Base-by-base conservation (phyloP, 2,113 vertebrate genomes). In the Lepisosteus oculatus region DNA sequence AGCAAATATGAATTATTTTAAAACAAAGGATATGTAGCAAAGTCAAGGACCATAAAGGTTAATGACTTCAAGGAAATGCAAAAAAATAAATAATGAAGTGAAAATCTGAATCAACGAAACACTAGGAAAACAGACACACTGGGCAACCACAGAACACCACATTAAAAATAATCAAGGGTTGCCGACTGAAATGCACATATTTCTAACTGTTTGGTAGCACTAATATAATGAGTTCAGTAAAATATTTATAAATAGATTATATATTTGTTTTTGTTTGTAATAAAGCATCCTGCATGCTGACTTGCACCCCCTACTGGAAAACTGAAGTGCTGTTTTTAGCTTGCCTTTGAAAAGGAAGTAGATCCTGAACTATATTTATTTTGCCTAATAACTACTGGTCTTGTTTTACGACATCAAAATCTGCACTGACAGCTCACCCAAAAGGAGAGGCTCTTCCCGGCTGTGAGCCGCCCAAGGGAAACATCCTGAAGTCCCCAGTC, bases 61-160 rank as follows among this genome's bases (percentile, higher is more conserved):
- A 72, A 77, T 83, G 88, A 90, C 89, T 88, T 92, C 78, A 87
- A 89, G 86, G 84, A 86, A 87, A 90, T 90, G 85, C 90, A 90
- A 91, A 90, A 90, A 81, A 67, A 78, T 68, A 75, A 65, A 62
- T 77, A 17, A 47, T 43, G 68, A 63, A 41, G 56, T 74, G 74
- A 80, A 65, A 76, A 78, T 7, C 74, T 65, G 9, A 51, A 5
- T 51, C 47, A 74, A 73, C 69, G 74, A 80, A 77, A 72, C 61
- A 29, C 29, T 29, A 29, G 29, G 29, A 29, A 29, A 29, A 8
- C 71, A 41, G 72, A 59, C 7, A 59, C 56, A 14, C 12, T 12
- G 4, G 56, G n/a, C 11, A 12, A 13, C 11, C 11, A 59, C 7
- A 4, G 2, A 4, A 29, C 29, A 12, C n/a, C 3, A n/a, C 7